Base-by-base conservation (phyloP, 2,797 vertebrate genomes). In the Morelia viridis region DNA sequence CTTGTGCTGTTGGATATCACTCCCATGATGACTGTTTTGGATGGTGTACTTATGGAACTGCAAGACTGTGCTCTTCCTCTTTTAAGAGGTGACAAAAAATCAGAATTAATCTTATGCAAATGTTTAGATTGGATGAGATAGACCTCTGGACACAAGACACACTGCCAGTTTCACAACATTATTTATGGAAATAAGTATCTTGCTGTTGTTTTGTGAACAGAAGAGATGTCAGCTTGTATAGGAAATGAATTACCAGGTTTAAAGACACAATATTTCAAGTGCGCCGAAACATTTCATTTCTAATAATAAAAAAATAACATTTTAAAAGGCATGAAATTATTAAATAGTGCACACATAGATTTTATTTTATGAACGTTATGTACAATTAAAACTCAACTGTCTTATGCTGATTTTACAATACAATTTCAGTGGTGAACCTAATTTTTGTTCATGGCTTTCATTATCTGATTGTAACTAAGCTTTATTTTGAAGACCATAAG, bases 21-120 rank as follows among this genome's bases (percentile, higher is more conserved):
- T 3, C 98, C 98, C 76, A 99, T 99, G 99, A 97, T 99, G 98
- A 97, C 98, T 0, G 99, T 99, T 2, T 92, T 99, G 96, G 98
- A 98, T 0, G 99, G 99, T 1, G 98, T 99, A 8, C 97, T 99
- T 94, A 99, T 99, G 99, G 99, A 99, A 97, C 97, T 99, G 93
- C 99, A 99, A 96, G 99, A 99, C 96, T 99, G 98, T 94, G 98
- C 99, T 89, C 98, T 99, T 89, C 98, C 99, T 0, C 98, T 99
- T 94, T 97, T 99, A 95, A 99, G 94, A 98, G 98, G 99, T 99
- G 94, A 88, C 89, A 89, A 22, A 88, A 92, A 15, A 71, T 17
- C 71, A 0, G 53, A 91, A 1, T n/a, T 94, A 11, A 28, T 71
- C 4, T 35, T 85, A 41, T 35, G 8, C 58, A 89, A 5, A 62